phyloP scores from a whole-genome alignment of 2,113 vertebrate species.

The Tachuris rubrigastra region DNA sequence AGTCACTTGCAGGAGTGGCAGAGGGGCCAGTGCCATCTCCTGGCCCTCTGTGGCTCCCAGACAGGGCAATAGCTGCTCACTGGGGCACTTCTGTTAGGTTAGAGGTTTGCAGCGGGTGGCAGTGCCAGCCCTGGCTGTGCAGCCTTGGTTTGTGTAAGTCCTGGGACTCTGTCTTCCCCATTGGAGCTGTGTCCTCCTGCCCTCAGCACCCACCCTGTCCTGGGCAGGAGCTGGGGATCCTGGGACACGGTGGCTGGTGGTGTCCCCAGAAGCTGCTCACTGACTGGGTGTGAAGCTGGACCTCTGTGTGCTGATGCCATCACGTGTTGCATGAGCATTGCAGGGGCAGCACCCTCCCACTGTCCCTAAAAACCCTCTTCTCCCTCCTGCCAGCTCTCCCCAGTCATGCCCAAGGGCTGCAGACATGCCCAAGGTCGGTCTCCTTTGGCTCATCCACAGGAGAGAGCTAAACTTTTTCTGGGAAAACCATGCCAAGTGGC shows the following conservation, averaged over 20 bases:
- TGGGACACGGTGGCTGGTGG: accelerated
- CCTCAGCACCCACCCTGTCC: neutral
- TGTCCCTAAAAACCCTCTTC: neutral
- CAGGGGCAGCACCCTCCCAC: neutral
- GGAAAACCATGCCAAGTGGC: neutral
- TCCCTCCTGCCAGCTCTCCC: neutral
- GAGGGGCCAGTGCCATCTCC: neutral
- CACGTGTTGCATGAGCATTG: accelerated
- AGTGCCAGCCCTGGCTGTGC: neutral
- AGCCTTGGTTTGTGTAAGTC: neutral
- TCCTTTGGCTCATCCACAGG: neutral
- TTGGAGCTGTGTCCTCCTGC: accelerated
- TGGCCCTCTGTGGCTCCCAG: neutral
- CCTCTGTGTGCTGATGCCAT: accelerated
- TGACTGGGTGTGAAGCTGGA: neutral
- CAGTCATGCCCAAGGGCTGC: neutral
- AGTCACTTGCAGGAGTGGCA: neutral
- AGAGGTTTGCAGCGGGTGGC: neutral
- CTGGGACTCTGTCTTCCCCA: accelerated
- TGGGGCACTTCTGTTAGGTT: neutral
- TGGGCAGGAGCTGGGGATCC: neutral
- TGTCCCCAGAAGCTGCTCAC: neutral
- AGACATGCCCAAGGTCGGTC: neutral
- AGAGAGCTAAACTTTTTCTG: neutral
- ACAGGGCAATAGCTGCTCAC: neutral